Evolutionary conservation across 2,113 vertebrate species (phyloP).

Genomic region (Anoplopoma fimbria): DNA sequence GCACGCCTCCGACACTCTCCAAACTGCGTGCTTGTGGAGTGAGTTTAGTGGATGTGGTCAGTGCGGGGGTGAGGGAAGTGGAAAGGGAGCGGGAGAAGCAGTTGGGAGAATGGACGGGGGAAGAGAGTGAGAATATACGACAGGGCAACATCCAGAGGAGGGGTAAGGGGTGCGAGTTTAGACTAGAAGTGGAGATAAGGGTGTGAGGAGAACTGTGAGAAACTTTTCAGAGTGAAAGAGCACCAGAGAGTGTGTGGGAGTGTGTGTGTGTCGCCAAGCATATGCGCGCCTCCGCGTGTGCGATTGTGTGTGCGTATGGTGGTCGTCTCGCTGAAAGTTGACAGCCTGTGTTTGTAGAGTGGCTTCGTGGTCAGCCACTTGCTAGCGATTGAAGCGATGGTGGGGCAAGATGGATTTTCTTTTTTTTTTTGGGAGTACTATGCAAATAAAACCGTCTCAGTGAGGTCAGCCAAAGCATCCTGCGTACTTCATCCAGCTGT

Average conservation of each 20-base stretch:
- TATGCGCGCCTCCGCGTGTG: conserved; percentile 51
- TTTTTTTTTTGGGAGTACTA: conserved; percentile 39
- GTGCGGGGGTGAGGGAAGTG: conserved; percentile 74
- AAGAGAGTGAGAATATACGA: conserved; percentile 51
- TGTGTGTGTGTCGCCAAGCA: conserved; percentile 52
- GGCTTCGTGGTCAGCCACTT: conserved; percentile 76
- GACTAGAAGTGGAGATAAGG: conserved; percentile 56
- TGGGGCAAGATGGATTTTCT: conserved; percentile 52
- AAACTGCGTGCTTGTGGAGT: conserved; percentile 82
- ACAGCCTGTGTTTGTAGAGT: conserved; percentile 79
- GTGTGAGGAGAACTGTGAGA: conserved; percentile 59
- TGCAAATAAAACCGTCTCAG: conserved; percentile 61
- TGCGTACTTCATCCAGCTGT: conserved; percentile 65
- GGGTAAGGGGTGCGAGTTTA: conserved; percentile 50
- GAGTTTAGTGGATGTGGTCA: conserved; percentile 85
- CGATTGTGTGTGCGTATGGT: conserved; percentile 60
- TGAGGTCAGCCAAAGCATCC: conserved; percentile 53
- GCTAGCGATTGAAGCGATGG: conserved; percentile 61
- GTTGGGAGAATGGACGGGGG: conserved; percentile 58
- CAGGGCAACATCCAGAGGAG: conserved; percentile 63
- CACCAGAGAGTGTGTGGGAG: conserved; percentile 59
- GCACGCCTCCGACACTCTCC: conserved; percentile 80
- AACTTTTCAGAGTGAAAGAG: conserved; percentile 57
- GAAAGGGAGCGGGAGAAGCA: conserved; percentile 57
- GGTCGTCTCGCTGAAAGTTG: conserved; percentile 65